These are phyloP conservation scores for Drosophila rubida DNA, from an alignment of 2,888 invertebrate genomes.

Conservation along the genomic window DNA sequence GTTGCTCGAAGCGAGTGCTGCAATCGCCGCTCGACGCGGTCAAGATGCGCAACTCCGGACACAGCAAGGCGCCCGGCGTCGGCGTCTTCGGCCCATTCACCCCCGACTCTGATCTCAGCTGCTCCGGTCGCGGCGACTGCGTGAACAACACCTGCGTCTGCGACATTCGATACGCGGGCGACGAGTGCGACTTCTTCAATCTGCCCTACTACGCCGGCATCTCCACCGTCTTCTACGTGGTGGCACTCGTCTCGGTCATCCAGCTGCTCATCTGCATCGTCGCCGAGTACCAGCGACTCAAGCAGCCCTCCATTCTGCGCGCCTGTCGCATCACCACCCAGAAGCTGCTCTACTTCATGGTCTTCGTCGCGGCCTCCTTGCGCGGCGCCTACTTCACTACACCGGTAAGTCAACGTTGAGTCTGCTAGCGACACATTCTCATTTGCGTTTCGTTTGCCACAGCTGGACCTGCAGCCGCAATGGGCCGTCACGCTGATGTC, in stretches of 20 bases:
- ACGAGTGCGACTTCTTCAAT: slow-evolving; percentile 93
- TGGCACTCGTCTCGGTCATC: slow-evolving; percentile 93
- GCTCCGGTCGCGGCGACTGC: slow-evolving; percentile 96
- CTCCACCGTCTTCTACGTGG: slow-evolving; percentile 91
- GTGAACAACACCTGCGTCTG: slow-evolving; percentile 96
- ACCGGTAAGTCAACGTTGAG: too few species aligned
- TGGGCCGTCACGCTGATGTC: slow-evolving; percentile 95
- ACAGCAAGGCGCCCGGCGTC: slow-evolving; percentile 55
- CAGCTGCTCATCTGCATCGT: slow-evolving; percentile 94
- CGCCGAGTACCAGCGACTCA: slow-evolving; percentile 92
- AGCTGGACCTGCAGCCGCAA: slow-evolving; percentile 92
- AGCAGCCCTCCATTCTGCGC: slow-evolving; percentile 91
- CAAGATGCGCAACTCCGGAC: slow-evolving; percentile 64
- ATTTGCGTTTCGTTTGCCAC: slow-evolving; percentile 27
- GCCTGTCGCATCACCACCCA: slow-evolving; percentile 95
- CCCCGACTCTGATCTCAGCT: slow-evolving; percentile 84
- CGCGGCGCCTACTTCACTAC: slow-evolving; percentile 96
- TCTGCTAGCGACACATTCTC: too few species aligned
- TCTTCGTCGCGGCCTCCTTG: slow-evolving; percentile 93
- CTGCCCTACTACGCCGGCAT: slow-evolving; percentile 91
- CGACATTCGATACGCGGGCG: slow-evolving; percentile 94
- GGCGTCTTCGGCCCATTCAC: slow-evolving; percentile 63
- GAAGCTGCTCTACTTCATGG: slow-evolving; percentile 94
- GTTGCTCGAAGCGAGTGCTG: slow-evolving; percentile 84
- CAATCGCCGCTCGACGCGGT: slow-evolving; percentile 76